Evolutionary conservation across 37 sponge, comb jelly and placozoan species (phyloP), one percentile per base, ranked within the genome.

Genomic region (Ianthella basta): DNA sequence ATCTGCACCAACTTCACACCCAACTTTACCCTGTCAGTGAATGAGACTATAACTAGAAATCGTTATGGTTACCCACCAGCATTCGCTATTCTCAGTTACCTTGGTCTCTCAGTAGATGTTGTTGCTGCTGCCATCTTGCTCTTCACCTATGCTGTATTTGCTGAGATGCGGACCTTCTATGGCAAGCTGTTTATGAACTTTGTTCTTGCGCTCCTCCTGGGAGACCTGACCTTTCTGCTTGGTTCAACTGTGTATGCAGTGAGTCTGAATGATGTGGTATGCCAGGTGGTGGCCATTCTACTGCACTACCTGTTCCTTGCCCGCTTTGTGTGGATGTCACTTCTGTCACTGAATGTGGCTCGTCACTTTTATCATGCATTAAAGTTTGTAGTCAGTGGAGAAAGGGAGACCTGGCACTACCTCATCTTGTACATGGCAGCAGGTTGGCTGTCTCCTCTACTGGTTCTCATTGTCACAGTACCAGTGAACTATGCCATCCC

Each of bases 181-280:
- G 55, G 89, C 21, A 78, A 59, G 55, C 61, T 87, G 18, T 54
- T 91, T 1, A 87, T 84, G 88, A 87, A 91, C 67, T 53, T 91
- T 2, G 56, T 79, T 12, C 54, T 53, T 4, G 72, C 80, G 0
- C 60, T 84, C 14, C 33, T 91, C 13, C 37, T 65, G 18, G 68
- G 37, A 4, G 82, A 83, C 33, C 38, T 89, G 36, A 15, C 80
- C 25, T 55, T 91, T 56, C 41, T 91, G 20, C 35, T 67, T 0
- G 73, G 75, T 39, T 34, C 60, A 19, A 4, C 63, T 29, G 12
- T 25, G n/a, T 35, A 39, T 14, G 38, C 39, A 6, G 72, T 61
- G 14, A 13, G 35, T 19, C 63, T 19, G 10, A 57, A 38, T 0
- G 35, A 34, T 18, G 27, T 60, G 1, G 41, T 80, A 23, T 89